Evolutionary conservation across 2,113 vertebrate genomes (phyloP), one percentile per base, ranked within the genome.

Genomic region (Cynoglossus semilaevis): DNA sequence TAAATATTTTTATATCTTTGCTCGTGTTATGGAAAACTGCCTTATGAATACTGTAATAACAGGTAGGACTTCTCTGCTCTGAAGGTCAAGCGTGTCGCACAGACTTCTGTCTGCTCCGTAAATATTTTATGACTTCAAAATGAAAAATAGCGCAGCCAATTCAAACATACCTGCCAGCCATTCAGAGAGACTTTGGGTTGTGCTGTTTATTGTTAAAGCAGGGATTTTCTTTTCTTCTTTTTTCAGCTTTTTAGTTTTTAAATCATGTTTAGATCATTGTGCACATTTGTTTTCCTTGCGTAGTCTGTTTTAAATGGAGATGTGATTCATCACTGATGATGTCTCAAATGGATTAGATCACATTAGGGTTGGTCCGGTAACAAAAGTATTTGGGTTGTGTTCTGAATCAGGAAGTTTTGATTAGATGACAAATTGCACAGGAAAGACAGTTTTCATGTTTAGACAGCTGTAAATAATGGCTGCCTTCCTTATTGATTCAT

Each of bases 81-180:
- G 83, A 91, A 91, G 85, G 85, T 88, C 79, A 88, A 35, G 53
- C 36, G 76, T 83, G 48, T 81, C 58, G 79, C 76, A 71, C 36
- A 72, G 76, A 79, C 65, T 77, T 52, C 73, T 70, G 62, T 64
- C 43, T 77, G 72, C 67, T 70, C 70, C 64, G 66, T 92, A 85
- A 93, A 90, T 91, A 90, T 89, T 92, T 91, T 80, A 90, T 87
- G 51, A 54, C 42, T 79, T 90, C 46, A 80, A 91, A 91, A 90
- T 91, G 70, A 86, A 89, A 79, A 74, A 87, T 82, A 80, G 69
- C 62, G 79, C 74, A 77, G 79, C 77, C 86, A 89, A 87, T 91
- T 88, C 80, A 80, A 89, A 85, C 73, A 70, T 70, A 70, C 75
- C 89, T 79, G 54, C 67, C 48, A 87, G 88, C 85, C 78, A 82